Percentiles rank a stretch among this genome's conserved stretches.
Conservation (phyloP, 2,797 vertebrate genomes). For the Hozukius guyotensis region DNA sequence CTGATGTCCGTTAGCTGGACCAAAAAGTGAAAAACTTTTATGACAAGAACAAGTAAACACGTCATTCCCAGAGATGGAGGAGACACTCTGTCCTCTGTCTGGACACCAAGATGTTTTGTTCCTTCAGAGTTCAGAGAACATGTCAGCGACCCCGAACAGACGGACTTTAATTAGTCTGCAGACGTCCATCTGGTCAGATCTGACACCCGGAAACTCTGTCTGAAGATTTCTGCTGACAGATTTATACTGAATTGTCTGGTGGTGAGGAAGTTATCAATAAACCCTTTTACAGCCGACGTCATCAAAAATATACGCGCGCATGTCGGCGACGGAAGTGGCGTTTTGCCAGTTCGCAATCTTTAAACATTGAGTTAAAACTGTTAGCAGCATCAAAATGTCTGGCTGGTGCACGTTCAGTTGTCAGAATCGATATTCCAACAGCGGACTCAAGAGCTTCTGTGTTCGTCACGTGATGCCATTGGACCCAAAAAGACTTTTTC, state of each 20-base stretch:
- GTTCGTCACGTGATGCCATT: too few species aligned
- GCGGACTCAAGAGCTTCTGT: too few species aligned
- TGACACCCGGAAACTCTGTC: neutral
- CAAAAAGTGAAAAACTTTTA: neutral
- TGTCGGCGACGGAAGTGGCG: too few species aligned
- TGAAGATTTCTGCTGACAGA: neutral
- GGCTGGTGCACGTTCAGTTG: too few species aligned
- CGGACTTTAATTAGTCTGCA: neutral
- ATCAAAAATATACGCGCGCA: too few species aligned
- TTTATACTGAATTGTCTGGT: neutral
- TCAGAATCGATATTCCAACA: too few species aligned
- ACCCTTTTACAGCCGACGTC: too few species aligned
- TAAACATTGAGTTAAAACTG: too few species aligned
- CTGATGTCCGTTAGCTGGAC: neutral
- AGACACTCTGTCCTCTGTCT: neutral
- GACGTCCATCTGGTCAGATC: constrained; percentile 15
- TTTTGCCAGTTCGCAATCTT: too few species aligned
- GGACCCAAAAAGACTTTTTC: too few species aligned
- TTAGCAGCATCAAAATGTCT: too few species aligned
- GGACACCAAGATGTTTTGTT: neutral
- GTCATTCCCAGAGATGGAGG: neutral
- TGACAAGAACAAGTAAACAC: neutral
- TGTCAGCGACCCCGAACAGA: constrained; percentile 6
- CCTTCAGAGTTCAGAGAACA: neutral
- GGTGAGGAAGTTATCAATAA: neutral